Conservation (phyloP, 2,797 vertebrate species). For the Spea hammondii region DNA sequence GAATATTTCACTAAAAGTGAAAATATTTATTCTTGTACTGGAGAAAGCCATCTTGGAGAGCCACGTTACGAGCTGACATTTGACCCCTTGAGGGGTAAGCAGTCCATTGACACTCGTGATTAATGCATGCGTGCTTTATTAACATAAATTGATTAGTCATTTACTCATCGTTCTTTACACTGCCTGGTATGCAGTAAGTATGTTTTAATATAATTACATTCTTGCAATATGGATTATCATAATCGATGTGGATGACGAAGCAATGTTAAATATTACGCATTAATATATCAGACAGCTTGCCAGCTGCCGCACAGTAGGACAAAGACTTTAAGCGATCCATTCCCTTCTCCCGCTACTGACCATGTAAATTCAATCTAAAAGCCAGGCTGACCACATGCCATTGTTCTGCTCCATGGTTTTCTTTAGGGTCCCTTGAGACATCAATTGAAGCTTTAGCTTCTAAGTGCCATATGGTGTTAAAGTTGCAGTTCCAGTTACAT, state of each 20-base stretch:
- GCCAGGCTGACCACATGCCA: slow-evolving; percentile 10
- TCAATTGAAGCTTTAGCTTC: slow-evolving; percentile 11
- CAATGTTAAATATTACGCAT: not conserved
- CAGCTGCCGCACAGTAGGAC: not conserved
- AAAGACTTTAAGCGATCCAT: not conserved
- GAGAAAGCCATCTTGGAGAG: not conserved
- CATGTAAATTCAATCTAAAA: slow-evolving; percentile 18
- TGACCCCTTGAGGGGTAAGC: not conserved
- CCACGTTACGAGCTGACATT: not conserved
- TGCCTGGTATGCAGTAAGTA: not conserved
- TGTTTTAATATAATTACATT: not conserved
- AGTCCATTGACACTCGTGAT: not conserved
- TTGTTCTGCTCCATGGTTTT: slow-evolving; percentile 18
- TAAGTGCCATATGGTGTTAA: slow-evolving; percentile 22
- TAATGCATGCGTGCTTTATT: no score
- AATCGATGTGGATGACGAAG: not conserved
- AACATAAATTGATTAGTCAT: not conserved
- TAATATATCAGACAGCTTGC: not conserved
- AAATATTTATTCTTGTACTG: not conserved
- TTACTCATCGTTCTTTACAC: not conserved
- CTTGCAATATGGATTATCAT: not conserved
- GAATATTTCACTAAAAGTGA: not conserved
- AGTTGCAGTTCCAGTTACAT: slow-evolving; percentile 2
- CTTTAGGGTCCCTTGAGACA: slow-evolving; percentile 3
- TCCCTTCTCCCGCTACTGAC: not conserved